Base-by-base conservation (phyloP, 2,797 vertebrate genomes). In the Nyctalus aviator region DNA sequence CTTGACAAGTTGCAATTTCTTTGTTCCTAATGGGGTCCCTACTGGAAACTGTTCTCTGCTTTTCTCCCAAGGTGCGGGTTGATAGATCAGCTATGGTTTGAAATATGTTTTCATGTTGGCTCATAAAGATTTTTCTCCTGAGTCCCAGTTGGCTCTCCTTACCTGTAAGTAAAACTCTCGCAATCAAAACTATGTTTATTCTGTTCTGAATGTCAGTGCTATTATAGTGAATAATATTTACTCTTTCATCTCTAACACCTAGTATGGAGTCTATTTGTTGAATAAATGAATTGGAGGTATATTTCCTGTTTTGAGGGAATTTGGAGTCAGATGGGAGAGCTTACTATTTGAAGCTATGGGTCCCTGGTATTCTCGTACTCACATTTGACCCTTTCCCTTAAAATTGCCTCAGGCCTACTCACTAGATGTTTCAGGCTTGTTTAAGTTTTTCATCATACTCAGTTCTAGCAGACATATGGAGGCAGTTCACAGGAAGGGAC, bases 1-100 rank as follows among this genome's bases (percentile, higher is more conserved):
- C 66, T 97, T 97, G 95, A 85, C 76, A 96, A 62, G 69, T 94
- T 95, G 76, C 92, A 92, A 95, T 97, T 97, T 46, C 95, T 97
- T 97, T 97, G 94, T 96, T 96, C n/a, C 6, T 91, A 68, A 85
- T 77, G 50, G 15, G 37, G 25, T 84, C 64, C 69, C 48, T 92
- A 21, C 11, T 86, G 6, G 15, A 86, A 92, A 89, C n/a, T 83
- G 30, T 77, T 96, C 86, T 8, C 8, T 78, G 37, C 15, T 77
- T 86, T 82, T 73, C 53, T 71, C 15, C 25, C 41, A 32, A 37
- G 18, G 37, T 23, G 27, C 55, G 23, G 44, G 23, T 53, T 44
- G 66, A 55, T 23, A 89, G 59, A 57, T 77, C 9, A 79, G 72
- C 13, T 85, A 27, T 88, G 66, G 30, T 94, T 32, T 57, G 55